These are phyloP conservation scores for Mesochorus sp. DNA, from an alignment of 2,888 invertebrate genomes.

Conservation along the genomic window DNA sequence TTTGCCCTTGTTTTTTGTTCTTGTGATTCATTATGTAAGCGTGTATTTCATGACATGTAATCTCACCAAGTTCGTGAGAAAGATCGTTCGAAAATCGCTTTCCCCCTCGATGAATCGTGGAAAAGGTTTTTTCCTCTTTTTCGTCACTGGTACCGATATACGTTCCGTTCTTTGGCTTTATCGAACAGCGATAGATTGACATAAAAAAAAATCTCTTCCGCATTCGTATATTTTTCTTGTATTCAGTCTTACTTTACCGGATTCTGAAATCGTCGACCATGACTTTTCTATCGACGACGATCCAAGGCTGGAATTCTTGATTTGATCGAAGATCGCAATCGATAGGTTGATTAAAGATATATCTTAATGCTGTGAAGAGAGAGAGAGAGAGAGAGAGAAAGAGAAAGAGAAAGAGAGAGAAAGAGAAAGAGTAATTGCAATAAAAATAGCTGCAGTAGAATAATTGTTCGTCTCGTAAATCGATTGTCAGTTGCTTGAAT, in stretches of 20 bases:
- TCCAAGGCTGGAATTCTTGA: background rate
- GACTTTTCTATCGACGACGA: conserved; percentile 26
- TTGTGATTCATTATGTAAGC: conserved; percentile 22
- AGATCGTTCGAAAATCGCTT: conserved; percentile 32
- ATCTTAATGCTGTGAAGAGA: conserved; percentile 4
- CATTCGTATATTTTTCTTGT: conserved; percentile 49
- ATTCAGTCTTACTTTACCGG: background rate
- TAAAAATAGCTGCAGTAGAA: background rate
- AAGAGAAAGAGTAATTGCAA: too few relatives aligned
- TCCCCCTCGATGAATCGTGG: conserved; percentile 34
- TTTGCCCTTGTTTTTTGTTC: conserved; percentile 6
- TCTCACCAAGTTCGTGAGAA: conserved; percentile 16
- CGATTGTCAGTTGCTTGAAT: background rate
- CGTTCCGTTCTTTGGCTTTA: background rate
- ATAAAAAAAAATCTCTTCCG: conserved; percentile 29
- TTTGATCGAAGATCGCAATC: background rate
- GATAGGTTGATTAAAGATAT: background rate
- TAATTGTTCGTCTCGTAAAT: background rate
- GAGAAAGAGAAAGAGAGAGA: background rate
- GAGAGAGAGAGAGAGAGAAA: background rate
- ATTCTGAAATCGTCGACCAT: background rate
- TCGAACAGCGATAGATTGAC: too few relatives aligned
- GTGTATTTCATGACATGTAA: background rate
- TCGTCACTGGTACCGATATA: too few relatives aligned
- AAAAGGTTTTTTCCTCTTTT: background rate